Percentiles rank a stretch among this genome's conserved stretches.
Conservation (phyloP, 2,888 invertebrate genomes). For the Deilephila elpenor region DNA sequence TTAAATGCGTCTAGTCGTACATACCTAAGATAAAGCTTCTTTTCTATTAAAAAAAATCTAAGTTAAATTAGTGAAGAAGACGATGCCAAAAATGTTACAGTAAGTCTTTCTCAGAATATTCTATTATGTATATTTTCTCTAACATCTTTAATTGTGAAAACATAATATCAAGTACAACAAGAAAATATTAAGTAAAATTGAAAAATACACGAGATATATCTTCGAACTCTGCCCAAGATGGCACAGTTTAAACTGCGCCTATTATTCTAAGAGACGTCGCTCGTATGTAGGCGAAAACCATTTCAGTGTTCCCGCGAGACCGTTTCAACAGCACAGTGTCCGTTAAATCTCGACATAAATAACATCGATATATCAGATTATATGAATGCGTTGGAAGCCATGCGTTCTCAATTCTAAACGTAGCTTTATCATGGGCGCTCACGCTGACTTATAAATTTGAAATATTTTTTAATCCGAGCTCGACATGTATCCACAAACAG, state of each 20-base stretch:
- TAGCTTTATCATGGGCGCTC: not conserved
- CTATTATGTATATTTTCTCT: too few relatives aligned
- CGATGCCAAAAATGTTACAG: too few relatives aligned
- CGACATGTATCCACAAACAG: not conserved
- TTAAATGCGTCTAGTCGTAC: too few relatives aligned
- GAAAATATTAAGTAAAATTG: not conserved
- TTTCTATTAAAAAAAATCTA: too few relatives aligned
- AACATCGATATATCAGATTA: slow-evolving; percentile 30
- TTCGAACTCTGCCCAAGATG: not conserved
- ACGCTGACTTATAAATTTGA: not conserved
- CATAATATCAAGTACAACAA: too few relatives aligned
- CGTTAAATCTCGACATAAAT: slow-evolving; percentile 7
- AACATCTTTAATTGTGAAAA: too few relatives aligned
- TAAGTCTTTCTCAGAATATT: too few relatives aligned
- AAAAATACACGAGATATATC: not conserved
- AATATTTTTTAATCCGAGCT: not conserved
- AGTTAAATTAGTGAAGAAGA: too few relatives aligned
- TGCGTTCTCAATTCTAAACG: not conserved
- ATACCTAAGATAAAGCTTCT: too few relatives aligned
- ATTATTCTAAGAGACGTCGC: not conserved
- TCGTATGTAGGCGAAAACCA: not conserved
- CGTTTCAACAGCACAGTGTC: not conserved
- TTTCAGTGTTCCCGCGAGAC: not conserved
- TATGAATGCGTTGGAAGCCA: slow-evolving; percentile 8
- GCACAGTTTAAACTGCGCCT: not conserved